Percentiles rank a stretch among this genome's conserved stretches.
These are phyloP conservation scores for Rousettus leschenaultii DNA, from an alignment of 2,113 vertebrate genomes.

Conservation along the genomic window DNA sequence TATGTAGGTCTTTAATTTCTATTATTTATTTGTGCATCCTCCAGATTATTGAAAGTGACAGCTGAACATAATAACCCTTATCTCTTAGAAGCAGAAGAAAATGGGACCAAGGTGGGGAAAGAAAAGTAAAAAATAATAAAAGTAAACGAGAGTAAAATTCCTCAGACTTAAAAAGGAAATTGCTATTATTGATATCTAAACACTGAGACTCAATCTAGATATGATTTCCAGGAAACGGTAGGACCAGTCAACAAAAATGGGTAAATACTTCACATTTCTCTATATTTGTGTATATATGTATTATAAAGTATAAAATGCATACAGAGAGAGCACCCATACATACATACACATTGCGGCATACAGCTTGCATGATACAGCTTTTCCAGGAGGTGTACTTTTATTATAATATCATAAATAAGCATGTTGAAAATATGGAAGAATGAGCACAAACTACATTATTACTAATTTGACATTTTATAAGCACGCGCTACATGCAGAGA, in stretches of 20 bases:
- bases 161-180: background rate
- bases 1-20: background rate
- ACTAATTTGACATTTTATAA: constrained; percentile 45
- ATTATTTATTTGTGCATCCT: background rate
- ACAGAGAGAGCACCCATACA: background rate
- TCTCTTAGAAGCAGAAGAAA: background rate
- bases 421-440: background rate
- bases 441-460: background rate
- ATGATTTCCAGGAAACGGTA: background rate
- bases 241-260: background rate
- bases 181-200: background rate
- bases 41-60: background rate
- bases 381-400: background rate
- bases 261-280: background rate
- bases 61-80: background rate
- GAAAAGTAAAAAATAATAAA: background rate
- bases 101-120: background rate
- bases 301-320: too few species aligned
- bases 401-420: background rate
- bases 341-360: background rate
- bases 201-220: background rate
- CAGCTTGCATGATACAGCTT: background rate
- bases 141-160: background rate
- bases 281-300: background rate
- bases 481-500: background rate